These are phyloP conservation scores for Dromococcyx pavoninus DNA, from an alignment of 2,797 vertebrate genomes.

Conservation along the genomic window DNA sequence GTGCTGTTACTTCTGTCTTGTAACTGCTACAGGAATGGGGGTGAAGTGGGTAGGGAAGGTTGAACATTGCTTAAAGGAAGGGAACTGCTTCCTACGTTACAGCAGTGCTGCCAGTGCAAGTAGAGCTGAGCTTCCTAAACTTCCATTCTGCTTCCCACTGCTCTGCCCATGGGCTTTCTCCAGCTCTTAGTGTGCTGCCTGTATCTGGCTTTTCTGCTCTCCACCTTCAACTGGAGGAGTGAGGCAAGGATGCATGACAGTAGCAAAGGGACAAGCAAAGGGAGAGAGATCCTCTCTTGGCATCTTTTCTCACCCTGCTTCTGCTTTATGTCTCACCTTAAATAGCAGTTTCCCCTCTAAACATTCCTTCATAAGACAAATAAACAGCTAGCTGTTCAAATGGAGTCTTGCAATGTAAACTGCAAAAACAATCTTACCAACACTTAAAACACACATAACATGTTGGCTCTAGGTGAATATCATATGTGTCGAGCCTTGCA, in stretches of 20 bases:
- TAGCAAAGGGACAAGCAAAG: not conserved
- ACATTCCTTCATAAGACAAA: not conserved
- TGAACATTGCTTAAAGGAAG: not conserved
- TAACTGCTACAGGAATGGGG: not conserved
- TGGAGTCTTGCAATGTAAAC: accelerated
- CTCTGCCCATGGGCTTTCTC: not conserved
- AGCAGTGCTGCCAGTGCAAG: not conserved
- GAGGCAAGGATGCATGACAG: not conserved
- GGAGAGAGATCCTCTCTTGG: not conserved
- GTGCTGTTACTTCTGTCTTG: not conserved
- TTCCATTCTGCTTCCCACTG: not conserved
- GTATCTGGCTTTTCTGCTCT: not conserved
- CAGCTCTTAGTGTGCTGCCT: not conserved
- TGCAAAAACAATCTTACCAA: not conserved
- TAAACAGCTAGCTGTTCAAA: not conserved
- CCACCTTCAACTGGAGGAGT: not conserved
- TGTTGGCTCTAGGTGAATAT: not conserved
- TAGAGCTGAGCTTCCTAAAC: not conserved
- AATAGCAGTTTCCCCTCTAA: not conserved
- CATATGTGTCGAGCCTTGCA: not conserved
- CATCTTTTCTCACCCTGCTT: not conserved
- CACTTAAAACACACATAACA: not conserved
- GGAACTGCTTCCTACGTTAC: not conserved
- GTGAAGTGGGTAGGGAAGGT: not conserved
- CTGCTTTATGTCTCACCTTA: not conserved